Evolutionary conservation across 1,140 invertebrate species (phyloP), one percentile per base, ranked within the genome.

Genomic region (Ips nitidus): DNA sequence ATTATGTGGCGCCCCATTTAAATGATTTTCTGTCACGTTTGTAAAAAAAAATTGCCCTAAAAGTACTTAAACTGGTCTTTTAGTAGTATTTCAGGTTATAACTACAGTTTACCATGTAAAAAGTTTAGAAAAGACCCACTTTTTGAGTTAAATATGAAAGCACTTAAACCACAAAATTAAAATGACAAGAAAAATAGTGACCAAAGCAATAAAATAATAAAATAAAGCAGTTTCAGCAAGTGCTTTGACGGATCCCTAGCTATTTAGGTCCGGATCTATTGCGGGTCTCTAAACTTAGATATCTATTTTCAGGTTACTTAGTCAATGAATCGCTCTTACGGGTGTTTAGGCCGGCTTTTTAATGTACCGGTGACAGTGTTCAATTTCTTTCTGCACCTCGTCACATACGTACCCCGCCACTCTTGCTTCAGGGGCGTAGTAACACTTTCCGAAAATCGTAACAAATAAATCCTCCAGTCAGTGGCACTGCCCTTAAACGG

Each of bases 241-340:
- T 56, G 53, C 53, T 38, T 56, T 56, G 53, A 37, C 53, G 53
- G 38, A 37, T 36, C 57, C n/a, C 57, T 59, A 38, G 57, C 57
- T 59, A 59, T 59, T 59, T 59, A 41, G n/a, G 57, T 41, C n/a
- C 57, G 38, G n/a, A 38, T 56, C 53, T 56, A 56, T 56, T 56
- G 53, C 53, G 5, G 53, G 53, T n/a, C 57, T 75, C 63, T 71
- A 75, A 73, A 71, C 65, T 69, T 70, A 70, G 69, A 71, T 69
- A 52, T 72, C 69, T 73, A 75, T 73, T 72, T 72, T 68, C 72
- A 73, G 69, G 69, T 72, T 70, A 70, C 59, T 62, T 65, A 70
- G 70, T 73, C 72, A 70, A 66, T 69, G 73, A 70, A 60, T 66
- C 47, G 47, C 52, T 57, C 62, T 70, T 70, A 65, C 39, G 55